Evolutionary conservation across 2,888 invertebrate species (phyloP).

Genomic region (Ornithoptera priamus): DNA sequence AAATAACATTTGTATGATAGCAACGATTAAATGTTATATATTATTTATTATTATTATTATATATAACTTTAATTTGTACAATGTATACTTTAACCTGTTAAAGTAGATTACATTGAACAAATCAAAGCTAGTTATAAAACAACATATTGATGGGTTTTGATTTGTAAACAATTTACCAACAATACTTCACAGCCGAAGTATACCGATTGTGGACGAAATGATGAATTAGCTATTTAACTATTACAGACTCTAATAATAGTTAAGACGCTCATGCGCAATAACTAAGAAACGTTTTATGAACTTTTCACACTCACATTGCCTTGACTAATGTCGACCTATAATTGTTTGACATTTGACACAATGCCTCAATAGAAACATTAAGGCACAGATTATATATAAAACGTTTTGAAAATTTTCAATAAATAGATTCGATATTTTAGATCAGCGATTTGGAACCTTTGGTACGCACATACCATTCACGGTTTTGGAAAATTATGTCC

Average conservation of each 20-base stretch:
- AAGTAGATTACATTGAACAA: too few relatives aligned
- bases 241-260: neutral
- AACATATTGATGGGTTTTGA: too few relatives aligned
- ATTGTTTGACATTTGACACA: constrained; percentile 36
- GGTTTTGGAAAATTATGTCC: too few relatives aligned
- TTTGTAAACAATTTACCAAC: neutral
- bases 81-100: too few relatives aligned
- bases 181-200: neutral
- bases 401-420: constrained; percentile 8
- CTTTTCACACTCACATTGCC: constrained; percentile 21
- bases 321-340: constrained; percentile 22
- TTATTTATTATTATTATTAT: too few relatives aligned
- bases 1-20: too few relatives aligned
- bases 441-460: too few relatives aligned
- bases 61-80: too few relatives aligned
- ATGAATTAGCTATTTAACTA: neutral
- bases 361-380: constrained; percentile 30
- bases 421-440: neutral
- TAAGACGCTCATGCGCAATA: constrained; percentile 14
- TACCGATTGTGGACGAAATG: neutral
- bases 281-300: constrained; percentile 9
- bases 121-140: too few relatives aligned
- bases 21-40: too few relatives aligned
- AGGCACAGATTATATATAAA: constrained; percentile 2
- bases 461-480: too few relatives aligned